phyloP scores from a whole-genome alignment of 2,797 vertebrate genomes.

The Echiichthys vipera region DNA sequence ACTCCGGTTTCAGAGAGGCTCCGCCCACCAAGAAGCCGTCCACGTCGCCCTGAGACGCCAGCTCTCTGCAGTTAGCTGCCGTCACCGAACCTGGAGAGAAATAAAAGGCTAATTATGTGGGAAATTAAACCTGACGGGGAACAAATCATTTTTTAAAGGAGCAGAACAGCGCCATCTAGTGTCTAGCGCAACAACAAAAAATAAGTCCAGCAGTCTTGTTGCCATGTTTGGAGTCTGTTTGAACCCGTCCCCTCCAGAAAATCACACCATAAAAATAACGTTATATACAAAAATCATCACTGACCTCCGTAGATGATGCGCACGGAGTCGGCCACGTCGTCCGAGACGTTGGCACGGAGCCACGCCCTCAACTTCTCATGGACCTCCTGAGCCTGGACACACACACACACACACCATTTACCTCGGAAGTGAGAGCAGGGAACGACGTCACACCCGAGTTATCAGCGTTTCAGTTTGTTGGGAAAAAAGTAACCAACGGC shows the following conservation, averaged over 20 bases:
- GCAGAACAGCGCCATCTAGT: too few relatives aligned
- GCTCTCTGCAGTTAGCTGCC: slow-evolving; percentile 89
- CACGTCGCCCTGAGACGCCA: slow-evolving; percentile 89
- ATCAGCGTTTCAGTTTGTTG: too few relatives aligned
- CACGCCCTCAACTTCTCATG: slow-evolving; percentile 92
- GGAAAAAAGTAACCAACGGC: too few relatives aligned
- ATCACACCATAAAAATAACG: too few relatives aligned
- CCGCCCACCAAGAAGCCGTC: slow-evolving; percentile 95
- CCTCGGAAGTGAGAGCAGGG: too few relatives aligned
- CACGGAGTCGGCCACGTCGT: slow-evolving; percentile 87
- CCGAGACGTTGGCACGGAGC: slow-evolving; percentile 89
- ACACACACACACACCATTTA: slow-evolving; percentile 21
- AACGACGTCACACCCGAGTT: too few relatives aligned
- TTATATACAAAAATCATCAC: slow-evolving; percentile 1
- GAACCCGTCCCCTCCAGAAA: too few relatives aligned
- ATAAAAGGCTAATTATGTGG: background rate
- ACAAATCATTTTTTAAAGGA: too few relatives aligned
- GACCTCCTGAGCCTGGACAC: slow-evolving; percentile 91
- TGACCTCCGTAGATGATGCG: slow-evolving; percentile 95
- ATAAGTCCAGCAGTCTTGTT: too few relatives aligned
- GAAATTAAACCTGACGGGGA: background rate
- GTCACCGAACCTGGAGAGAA: slow-evolving; percentile 89
- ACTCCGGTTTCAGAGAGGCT: slow-evolving; percentile 93
- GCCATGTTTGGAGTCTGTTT: too few relatives aligned
- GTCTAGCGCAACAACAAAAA: too few relatives aligned